Evolutionary conservation across 1,140 invertebrate species (phyloP).

Genomic region (Hermetia illucens): DNA sequence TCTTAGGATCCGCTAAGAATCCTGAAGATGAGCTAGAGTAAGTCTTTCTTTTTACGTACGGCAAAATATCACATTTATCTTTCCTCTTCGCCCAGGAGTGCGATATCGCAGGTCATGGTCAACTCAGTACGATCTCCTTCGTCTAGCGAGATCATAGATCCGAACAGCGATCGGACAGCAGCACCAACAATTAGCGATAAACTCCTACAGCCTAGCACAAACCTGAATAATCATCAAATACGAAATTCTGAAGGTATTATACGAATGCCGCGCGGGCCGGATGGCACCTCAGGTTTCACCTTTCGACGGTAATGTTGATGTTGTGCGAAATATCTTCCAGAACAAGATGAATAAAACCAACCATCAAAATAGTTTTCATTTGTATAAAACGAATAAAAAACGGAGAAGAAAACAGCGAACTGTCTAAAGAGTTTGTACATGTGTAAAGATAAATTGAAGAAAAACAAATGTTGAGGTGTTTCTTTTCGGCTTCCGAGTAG

Average conservation of each 20-base stretch:
- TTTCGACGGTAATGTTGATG: slow-evolving; percentile 41
- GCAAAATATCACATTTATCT: neutral
- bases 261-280: slow-evolving; percentile 36
- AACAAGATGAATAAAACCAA: too few species aligned
- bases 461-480: too few species aligned
- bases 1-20: slow-evolving; percentile 65
- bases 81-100: slow-evolving; percentile 8
- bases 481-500: too few species aligned
- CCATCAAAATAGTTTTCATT: too few species aligned
- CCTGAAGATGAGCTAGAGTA: slow-evolving; percentile 57
- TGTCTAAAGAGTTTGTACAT: too few species aligned
- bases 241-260: slow-evolving; percentile 35
- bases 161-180: slow-evolving; percentile 14
- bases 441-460: too few species aligned
- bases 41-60: slow-evolving; percentile 14
- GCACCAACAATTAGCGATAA: slow-evolving; percentile 14
- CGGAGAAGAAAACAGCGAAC: too few species aligned
- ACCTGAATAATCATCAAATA: slow-evolving; percentile 10
- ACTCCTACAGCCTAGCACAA: too few species aligned
- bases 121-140: neutral
- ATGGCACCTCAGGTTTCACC: slow-evolving; percentile 39
- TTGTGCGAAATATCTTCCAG: too few species aligned
- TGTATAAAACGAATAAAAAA: too few species aligned
- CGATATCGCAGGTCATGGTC: slow-evolving; percentile 6
- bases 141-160: slow-evolving; percentile 2